Evolutionary conservation across 2,888 invertebrate species (phyloP), one percentile per base, ranked within the genome.

Genomic region (Scaptomyza caliginosa): DNA sequence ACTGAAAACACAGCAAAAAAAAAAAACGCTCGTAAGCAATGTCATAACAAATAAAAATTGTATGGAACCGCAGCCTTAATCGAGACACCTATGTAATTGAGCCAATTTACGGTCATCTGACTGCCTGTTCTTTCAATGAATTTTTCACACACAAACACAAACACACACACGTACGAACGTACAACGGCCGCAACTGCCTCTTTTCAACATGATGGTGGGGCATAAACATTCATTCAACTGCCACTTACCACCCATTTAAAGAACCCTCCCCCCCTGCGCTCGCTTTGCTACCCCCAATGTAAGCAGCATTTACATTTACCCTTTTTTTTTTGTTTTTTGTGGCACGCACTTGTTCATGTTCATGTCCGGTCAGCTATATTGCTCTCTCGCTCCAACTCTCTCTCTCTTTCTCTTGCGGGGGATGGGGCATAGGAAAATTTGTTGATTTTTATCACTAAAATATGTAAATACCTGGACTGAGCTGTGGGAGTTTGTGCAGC

Each of bases 401-500:
- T 11, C 28, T 28, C 21, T 21, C 3, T 21, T 21, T 21, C 21
- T 21, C 21, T n/a, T n/a, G n/a, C n/a, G n/a, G n/a, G n/a, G n/a
- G n/a, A n/a, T 28, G 34, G 24, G 43, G 34, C 58, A 72, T 58
- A 56, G 46, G 32, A 59, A 32, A 74, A 34, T 76, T 77, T 85
- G 87, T 82, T 82, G 85, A 86, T 82, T 86, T 84, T 84, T 82
- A 82, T 82, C 82, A 86, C 85, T 85, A 84, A 86, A 82, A 82
- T 86, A 82, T 82, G 81, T 82, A 86, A 82, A 82, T 82, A 82
- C 81, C 81, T 77, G 72, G 77, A 21, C 39, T n/a, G 39, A n/a
- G 63, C 67, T 85, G 83, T 87, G 81, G 73, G 81, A 86, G 81
- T 77, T 86, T 86, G 51, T 86, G 81, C 81, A 82, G 81, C 87